Evolutionary conservation across 2,888 invertebrate genomes (phyloP).

Genomic region (Nipponacmea schrenckii): DNA sequence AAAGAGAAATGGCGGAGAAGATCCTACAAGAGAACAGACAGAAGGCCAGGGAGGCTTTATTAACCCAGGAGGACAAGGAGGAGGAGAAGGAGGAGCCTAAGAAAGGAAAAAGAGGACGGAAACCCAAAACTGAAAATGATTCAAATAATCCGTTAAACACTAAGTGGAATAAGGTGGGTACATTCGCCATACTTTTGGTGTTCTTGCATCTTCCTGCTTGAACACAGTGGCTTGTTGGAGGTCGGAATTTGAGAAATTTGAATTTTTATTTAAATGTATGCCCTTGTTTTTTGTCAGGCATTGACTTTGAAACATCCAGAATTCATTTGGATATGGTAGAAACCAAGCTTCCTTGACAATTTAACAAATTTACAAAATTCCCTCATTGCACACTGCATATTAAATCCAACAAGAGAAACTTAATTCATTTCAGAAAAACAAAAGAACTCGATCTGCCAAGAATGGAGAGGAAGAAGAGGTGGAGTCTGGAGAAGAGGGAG

Average conservation of each 20-base stretch:
- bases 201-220: too few relatives aligned
- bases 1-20: constrained; percentile 56
- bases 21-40: constrained; percentile 57
- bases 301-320: too few relatives aligned
- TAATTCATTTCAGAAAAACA: background rate
- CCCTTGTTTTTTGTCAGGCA: too few relatives aligned
- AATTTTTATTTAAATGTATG: too few relatives aligned
- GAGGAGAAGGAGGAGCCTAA: constrained; percentile 22
- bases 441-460: constrained; percentile 13
- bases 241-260: too few relatives aligned
- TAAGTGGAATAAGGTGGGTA: background rate
- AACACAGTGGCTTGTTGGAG: too few relatives aligned
- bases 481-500: constrained; percentile 9
- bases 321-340: too few relatives aligned
- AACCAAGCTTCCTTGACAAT: too few relatives aligned
- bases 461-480: constrained; percentile 11
- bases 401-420: too few relatives aligned
- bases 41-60: constrained; percentile 45
- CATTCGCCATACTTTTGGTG: too few relatives aligned
- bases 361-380: too few relatives aligned
- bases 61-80: constrained; percentile 28
- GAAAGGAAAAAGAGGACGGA: constrained; percentile 18
- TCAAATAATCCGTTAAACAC: background rate
- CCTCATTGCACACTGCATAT: too few relatives aligned
- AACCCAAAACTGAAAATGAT: background rate